These are phyloP conservation scores for Listronotus bonariensis DNA, from an alignment of 1,140 invertebrate genomes.

Conservation along the genomic window DNA sequence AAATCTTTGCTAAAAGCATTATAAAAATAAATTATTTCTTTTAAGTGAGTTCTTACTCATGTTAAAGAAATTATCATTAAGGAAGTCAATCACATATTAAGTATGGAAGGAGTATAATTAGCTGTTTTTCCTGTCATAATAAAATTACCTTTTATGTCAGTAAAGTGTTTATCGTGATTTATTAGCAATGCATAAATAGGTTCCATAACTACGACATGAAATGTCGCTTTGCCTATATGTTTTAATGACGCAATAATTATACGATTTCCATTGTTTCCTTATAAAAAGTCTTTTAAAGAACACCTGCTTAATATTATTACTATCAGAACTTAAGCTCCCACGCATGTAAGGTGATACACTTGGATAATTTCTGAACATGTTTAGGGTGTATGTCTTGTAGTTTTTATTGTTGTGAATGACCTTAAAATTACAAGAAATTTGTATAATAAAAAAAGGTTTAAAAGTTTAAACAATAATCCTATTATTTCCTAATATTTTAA, in stretches of 20 bases:
- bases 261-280: conserved; percentile 35
- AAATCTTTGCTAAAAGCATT: no score
- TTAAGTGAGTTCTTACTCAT: no score
- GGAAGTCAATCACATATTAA: no score
- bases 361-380: conserved; percentile 27
- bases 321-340: conserved; percentile 35
- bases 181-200: conserved; percentile 10
- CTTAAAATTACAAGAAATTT: conserved; percentile 7
- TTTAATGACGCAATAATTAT: conserved; percentile 34
- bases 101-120: conserved; percentile 1
- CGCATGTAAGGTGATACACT: conserved; percentile 37
- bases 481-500: no score
- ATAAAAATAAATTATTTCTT: no score
- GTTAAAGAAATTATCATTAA: no score
- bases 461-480: no score
- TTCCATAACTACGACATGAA: conserved; percentile 25
- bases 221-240: conserved; percentile 24
- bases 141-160: conserved; percentile 1
- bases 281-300: conserved; percentile 28
- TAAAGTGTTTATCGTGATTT: conserved; percentile 4
- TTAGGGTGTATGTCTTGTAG: conserved; percentile 17
- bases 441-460: conserved; percentile 6
- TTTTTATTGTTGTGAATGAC: conserved; percentile 15
- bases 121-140: neutral
- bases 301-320: conserved; percentile 33